Conservation (phyloP, 1,140 invertebrate genomes). For the Charaxes varanes region DNA sequence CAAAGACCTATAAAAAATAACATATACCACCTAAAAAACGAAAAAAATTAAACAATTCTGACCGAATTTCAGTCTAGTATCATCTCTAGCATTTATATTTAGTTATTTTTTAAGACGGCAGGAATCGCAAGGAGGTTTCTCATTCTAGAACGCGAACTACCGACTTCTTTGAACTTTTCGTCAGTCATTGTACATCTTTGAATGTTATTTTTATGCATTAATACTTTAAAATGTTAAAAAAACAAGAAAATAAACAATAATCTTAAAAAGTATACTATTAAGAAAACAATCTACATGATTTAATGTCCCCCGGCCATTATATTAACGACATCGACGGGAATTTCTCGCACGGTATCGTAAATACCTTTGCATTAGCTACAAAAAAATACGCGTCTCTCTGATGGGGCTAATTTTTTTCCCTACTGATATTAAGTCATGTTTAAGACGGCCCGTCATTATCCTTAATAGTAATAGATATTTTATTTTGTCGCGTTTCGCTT, state of each 20-base stretch:
- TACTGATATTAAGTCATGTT: conserved; percentile 72
- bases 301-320: conserved; percentile 21
- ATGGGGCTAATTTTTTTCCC: conserved; percentile 66
- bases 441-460: conserved; percentile 65
- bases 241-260: conserved; percentile 9
- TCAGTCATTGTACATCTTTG: no score
- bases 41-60: no score
- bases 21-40: no score
- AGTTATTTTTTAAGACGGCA: no score
- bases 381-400: conserved; percentile 44
- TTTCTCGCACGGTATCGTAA: conserved; percentile 31
- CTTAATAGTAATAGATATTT: conserved; percentile 74
- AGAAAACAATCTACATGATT: conserved; percentile 28
- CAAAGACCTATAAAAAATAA: no score
- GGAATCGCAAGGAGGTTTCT: no score
- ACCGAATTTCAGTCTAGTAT: no score
- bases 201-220: no score
- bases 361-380: conserved; percentile 36
- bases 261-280: conserved; percentile 25
- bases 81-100: no score
- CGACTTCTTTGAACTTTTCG: no score
- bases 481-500: conserved; percentile 66
- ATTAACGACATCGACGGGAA: conserved; percentile 26
- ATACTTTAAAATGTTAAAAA: conserved; percentile 8
- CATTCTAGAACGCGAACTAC: no score